A percentile compares a stretch with the other conserved stretches of the same genome.
phyloP scores from a whole-genome alignment of 2,888 invertebrate species.

The Tromatobia lineatoria region DNA sequence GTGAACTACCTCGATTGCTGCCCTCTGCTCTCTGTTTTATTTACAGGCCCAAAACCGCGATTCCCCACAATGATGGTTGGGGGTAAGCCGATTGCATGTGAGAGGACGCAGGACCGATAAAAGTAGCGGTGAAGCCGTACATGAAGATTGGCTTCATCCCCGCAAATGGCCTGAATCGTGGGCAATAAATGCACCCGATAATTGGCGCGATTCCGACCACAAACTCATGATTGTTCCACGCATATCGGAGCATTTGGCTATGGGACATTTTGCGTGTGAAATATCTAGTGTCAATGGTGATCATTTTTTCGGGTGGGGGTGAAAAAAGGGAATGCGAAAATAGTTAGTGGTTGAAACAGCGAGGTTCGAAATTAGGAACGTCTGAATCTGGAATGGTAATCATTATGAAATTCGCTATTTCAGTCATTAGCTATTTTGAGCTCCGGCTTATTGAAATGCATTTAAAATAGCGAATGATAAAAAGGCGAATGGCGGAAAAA shows the following conservation, averaged over 20 bases:
- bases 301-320: no score
- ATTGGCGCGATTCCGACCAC: neutral
- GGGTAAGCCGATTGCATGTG: neutral
- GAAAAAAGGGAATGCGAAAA: no score
- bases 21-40: neutral
- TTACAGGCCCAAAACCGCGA: neutral
- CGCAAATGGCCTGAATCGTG: neutral
- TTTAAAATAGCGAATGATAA: no score
- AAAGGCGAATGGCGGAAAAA: no score
- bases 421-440: no score
- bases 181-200: constrained; percentile 2
- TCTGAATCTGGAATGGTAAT: no score
- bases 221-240: neutral
- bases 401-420: no score
- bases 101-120: neutral
- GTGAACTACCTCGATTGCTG: neutral
- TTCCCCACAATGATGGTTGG: neutral
- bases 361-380: no score
- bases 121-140: neutral
- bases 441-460: no score
- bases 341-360: no score
- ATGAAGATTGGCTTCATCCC: neutral
- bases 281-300: neutral
- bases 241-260: neutral
- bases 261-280: neutral